Conservation (phyloP, 2,113 vertebrate genomes). For the Raja brachyura region DNA sequence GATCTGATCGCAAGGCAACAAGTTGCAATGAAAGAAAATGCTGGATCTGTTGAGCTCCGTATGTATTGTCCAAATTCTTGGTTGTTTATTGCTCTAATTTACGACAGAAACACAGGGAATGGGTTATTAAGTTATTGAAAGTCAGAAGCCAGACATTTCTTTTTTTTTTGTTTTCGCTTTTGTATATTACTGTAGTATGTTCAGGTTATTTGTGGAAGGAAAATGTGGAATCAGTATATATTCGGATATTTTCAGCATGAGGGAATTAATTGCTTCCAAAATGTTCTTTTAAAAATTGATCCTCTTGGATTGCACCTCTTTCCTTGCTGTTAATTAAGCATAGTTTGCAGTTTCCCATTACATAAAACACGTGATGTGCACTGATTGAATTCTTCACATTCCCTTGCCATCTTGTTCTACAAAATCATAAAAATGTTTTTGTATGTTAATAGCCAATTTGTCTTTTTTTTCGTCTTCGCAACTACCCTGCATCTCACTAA, state of each 20-base stretch:
- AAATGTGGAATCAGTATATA: background rate
- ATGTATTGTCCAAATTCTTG: constrained; percentile 57
- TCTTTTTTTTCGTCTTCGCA: background rate
- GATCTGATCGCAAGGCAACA: constrained; percentile 81
- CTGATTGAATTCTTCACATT: background rate
- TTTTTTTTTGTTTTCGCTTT: background rate
- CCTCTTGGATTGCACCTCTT: background rate
- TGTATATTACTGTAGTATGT: background rate
- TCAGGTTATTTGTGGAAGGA: background rate
- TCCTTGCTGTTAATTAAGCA: background rate
- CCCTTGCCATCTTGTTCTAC: background rate
- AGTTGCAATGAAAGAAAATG: constrained; percentile 74
- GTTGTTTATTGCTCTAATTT: constrained; percentile 28
- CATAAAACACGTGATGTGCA: background rate
- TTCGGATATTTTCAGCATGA: background rate
- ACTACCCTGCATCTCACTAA: no score
- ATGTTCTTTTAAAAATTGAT: background rate
- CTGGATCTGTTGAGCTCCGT: constrained; percentile 77
- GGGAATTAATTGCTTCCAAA: background rate
- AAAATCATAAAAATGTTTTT: background rate
- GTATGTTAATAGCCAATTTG: background rate
- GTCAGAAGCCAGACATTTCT: background rate
- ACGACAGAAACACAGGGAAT: background rate
- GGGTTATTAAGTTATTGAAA: background rate
- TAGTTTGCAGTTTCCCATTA: background rate